phyloP scores from a whole-genome alignment of 2,797 vertebrate species.

The Tapera naevia region DNA sequence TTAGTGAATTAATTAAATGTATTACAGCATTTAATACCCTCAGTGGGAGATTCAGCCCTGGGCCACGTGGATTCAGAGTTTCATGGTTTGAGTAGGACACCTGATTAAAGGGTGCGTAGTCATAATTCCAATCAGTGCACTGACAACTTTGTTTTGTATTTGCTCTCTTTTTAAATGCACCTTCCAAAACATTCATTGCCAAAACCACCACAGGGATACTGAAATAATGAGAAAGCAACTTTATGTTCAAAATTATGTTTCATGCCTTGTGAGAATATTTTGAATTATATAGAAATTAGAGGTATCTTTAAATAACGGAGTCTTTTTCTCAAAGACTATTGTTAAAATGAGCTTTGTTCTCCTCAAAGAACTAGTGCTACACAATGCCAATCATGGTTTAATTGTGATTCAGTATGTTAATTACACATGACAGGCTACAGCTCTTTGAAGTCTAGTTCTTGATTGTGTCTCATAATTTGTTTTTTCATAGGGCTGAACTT shows the following conservation, averaged over 20 bases:
- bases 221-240: conserved; percentile 31
- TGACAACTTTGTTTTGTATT: conserved; percentile 28
- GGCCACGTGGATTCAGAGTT: background rate
- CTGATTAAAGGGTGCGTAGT: background rate
- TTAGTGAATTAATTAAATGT: conserved; percentile 29
- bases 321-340: background rate
- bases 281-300: conserved; percentile 13
- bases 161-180: conserved; percentile 3
- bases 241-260: background rate
- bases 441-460: conserved; percentile 77
- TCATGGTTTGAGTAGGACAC: background rate
- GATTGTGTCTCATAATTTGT: conserved; percentile 71
- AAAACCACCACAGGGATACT: background rate
- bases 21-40: background rate
- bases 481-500: conserved; percentile 70
- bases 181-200: background rate
- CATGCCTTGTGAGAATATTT: conserved; percentile 11
- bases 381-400: conserved; percentile 71
- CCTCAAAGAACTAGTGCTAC: conserved; percentile 61
- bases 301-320: conserved; percentile 4
- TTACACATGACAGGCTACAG: conserved; percentile 66
- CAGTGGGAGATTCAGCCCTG: background rate
- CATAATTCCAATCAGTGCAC: background rate
- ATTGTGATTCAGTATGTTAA: conserved; percentile 72
- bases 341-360: conserved; percentile 49